These are phyloP conservation scores for Mythimna vitellina DNA, from an alignment of 2,888 invertebrate species.

Conservation along the genomic window DNA sequence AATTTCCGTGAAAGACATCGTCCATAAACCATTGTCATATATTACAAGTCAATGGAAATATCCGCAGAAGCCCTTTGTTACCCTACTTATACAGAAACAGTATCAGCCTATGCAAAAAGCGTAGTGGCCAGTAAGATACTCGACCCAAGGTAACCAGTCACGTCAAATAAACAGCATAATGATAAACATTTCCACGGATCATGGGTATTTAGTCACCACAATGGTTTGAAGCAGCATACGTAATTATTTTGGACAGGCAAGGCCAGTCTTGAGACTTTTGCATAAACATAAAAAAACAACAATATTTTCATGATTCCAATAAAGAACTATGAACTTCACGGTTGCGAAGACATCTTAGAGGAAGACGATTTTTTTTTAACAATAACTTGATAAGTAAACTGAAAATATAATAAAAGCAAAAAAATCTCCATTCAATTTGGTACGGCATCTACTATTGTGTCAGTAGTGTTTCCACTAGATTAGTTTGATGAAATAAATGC, in stretches of 20 bases:
- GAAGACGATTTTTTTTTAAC: conserved; percentile 53
- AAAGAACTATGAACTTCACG: conserved; percentile 66
- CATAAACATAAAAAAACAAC: conserved; percentile 59
- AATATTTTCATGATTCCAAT: conserved; percentile 61
- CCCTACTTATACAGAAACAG: conserved; percentile 58
- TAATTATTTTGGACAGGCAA: conserved; percentile 78
- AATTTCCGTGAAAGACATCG: conserved; percentile 70
- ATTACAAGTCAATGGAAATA: conserved; percentile 48
- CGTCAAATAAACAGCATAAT: conserved; percentile 77
- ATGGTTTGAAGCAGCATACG: conserved; percentile 70
- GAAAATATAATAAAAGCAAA: conserved; percentile 38
- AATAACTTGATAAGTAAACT: conserved; percentile 33
- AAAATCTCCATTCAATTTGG: conserved; percentile 46
- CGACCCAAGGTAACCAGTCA: conserved; percentile 78
- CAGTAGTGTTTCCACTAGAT: conserved; percentile 58
- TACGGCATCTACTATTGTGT: conserved; percentile 42
- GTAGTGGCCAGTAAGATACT: conserved; percentile 71
- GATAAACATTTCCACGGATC: conserved; percentile 83
- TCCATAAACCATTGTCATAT: conserved; percentile 52
- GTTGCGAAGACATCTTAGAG: conserved; percentile 54
- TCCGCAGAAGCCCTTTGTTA: conserved; percentile 69
- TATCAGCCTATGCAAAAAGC: conserved; percentile 66
- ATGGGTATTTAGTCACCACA: conserved; percentile 79
- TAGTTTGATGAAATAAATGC: conserved; percentile 42
- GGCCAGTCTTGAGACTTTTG: conserved; percentile 70